These are phyloP conservation scores for Molorchus minor DNA, from an alignment of 2,888 invertebrate genomes.

Conservation along the genomic window DNA sequence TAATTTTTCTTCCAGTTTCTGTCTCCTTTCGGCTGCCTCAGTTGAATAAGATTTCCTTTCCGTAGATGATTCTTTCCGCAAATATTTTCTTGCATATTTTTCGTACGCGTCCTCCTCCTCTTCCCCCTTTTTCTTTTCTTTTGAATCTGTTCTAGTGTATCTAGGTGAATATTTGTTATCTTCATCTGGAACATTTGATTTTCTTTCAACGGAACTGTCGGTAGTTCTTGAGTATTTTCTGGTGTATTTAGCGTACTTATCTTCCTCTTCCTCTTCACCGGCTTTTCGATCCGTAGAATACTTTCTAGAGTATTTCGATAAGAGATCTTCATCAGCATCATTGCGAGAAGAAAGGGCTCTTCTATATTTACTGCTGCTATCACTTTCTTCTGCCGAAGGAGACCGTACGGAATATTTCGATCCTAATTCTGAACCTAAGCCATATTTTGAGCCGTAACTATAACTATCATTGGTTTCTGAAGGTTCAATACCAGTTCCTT, in stretches of 20 bases:
- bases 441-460: slow-evolving; percentile 44
- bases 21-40: slow-evolving; percentile 1
- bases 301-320: slow-evolving; percentile 45
- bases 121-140: slow-evolving; percentile 41
- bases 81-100: slow-evolving; percentile 49
- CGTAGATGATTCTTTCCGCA: slow-evolving; percentile 44
- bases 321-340: slow-evolving; percentile 48
- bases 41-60: slow-evolving; percentile 24
- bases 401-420: slow-evolving; percentile 47
- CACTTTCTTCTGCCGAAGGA: slow-evolving; percentile 45
- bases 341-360: slow-evolving; percentile 37
- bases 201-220: slow-evolving; percentile 40
- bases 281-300: slow-evolving; percentile 44
- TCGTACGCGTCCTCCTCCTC: slow-evolving; percentile 51
- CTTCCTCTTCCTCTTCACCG: slow-evolving; percentile 55
- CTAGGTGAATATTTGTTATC: slow-evolving; percentile 44
- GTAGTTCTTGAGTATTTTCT: slow-evolving; percentile 52
- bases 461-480: slow-evolving; percentile 40
- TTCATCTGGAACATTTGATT: slow-evolving; percentile 42
- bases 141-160: slow-evolving; percentile 44
- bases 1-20: slow-evolving; percentile 26
- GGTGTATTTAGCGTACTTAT: slow-evolving; percentile 52
- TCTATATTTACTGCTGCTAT: slow-evolving; percentile 40
- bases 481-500: slow-evolving; percentile 49
- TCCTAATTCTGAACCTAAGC: slow-evolving; percentile 44